Evolutionary conservation across 2,888 invertebrate genomes (phyloP).

Genomic region (Dermolepida albohirtum): DNA sequence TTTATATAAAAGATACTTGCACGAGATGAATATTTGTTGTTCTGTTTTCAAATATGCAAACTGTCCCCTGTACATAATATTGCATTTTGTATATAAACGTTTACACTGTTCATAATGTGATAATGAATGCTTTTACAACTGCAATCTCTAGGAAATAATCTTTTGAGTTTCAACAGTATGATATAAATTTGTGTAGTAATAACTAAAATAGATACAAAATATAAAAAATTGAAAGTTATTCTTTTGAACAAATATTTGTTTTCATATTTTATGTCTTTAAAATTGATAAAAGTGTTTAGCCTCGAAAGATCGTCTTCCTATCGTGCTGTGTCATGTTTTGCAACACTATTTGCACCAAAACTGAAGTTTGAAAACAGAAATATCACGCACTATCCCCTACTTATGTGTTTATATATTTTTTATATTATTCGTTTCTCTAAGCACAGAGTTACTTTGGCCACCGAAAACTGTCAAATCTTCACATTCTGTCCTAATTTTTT

Average conservation of each 20-base stretch:
- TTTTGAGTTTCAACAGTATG: no score
- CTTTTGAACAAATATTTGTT: no score
- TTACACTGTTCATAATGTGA: not conserved
- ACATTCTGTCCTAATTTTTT: constrained; percentile 19
- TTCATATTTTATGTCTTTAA: no score
- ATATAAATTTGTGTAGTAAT: no score
- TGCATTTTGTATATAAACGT: constrained; percentile 14
- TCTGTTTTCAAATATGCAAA: constrained; percentile 20
- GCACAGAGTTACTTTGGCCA: constrained; percentile 65
- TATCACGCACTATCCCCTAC: constrained; percentile 42
- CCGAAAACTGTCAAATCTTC: constrained; percentile 51
- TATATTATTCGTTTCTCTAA: constrained; percentile 50
- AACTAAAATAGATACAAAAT: no score
- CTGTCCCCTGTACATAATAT: constrained; percentile 1
- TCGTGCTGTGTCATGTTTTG: not conserved
- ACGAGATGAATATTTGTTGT: not conserved
- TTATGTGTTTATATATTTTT: constrained; percentile 9
- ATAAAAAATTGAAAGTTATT: no score
- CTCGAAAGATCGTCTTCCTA: not conserved
- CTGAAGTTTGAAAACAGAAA: constrained; percentile 54
- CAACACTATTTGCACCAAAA: constrained; percentile 4
- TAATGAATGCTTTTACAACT: no score
- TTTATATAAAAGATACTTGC: not conserved
- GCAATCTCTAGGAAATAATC: no score
- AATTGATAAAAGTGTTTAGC: no score